Evolutionary conservation across 2,113 vertebrate genomes (phyloP), one percentile per base, ranked within the genome.

Genomic region (Mustelus asterias): DNA sequence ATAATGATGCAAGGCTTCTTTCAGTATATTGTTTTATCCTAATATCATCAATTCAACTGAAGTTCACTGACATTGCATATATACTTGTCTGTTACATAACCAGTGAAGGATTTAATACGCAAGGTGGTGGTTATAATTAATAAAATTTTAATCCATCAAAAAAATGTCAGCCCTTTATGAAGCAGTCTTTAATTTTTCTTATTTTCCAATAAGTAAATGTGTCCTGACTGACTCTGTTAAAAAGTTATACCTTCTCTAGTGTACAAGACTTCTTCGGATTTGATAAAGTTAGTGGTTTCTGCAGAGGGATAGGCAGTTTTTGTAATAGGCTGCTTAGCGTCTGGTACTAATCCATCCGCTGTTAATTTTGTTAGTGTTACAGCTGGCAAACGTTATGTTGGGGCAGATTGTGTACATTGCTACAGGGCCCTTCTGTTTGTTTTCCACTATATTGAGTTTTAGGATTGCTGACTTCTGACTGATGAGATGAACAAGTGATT

Each of bases 261-360:
- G 37, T 95, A 67, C 26, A 48, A 95, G n/a, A 54, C 9, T 72
- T 95, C 67, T 72, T 94, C 33, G 41, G 41, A 54, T 95, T 69
- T 95, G 94, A 5, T 65, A 44, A 95, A 95, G 94, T 72, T 95
- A 33, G 69, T 48, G 26, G 67, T 72, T 54, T 76, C 24, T 95
- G 69, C 69, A 69, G 22, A 16, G 44, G 96, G 96, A 96, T 96
- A 48, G 96, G 96, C 95, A 97, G 96, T 97, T 97, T 97, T 97
- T 96, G 48, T 90, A 97, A 80, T 97, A 97, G 97, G 98, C 98
- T 98, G 98, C 97, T 98, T 97, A 97, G 98, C 96, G 98, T 98
- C 98, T 99, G 98, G 98, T 98, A 99, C 97, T 98, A 98, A 99
- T 97, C 99, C 98, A 99, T 98, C 98, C 98, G 98, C 98, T 98